Percentiles rank a stretch among this genome's conserved stretches.
These are phyloP conservation scores for Okamejei kenojei DNA, from an alignment of 2,797 vertebrate species.

Conservation along the genomic window DNA sequence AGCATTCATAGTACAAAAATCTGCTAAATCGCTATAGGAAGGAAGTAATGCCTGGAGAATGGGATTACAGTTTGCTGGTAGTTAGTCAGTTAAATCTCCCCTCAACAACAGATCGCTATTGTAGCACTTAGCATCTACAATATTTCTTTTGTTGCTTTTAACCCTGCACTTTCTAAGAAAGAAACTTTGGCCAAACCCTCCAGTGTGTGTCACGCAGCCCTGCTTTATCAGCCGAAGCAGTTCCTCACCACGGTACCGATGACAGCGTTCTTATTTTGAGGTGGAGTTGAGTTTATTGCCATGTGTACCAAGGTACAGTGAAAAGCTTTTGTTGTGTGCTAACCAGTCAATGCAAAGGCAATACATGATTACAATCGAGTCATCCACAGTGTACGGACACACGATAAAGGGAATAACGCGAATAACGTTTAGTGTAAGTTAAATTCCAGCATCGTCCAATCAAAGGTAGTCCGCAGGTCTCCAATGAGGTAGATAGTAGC, in stretches of 20 bases:
- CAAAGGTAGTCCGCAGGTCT: too few species aligned
- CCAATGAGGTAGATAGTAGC: too few species aligned
- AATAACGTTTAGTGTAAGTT: too few species aligned
- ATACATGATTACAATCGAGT: too few species aligned
- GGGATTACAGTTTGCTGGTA: not conserved
- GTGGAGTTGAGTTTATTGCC: too few species aligned
- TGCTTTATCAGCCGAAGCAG: not conserved
- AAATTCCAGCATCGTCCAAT: too few species aligned
- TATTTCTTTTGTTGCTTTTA: conserved; percentile 24
- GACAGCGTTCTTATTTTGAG: not conserved
- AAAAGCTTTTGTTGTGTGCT: too few species aligned
- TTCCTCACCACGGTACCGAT: not conserved
- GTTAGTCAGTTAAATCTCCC: not conserved
- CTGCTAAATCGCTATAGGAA: not conserved
- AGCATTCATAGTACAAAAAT: not conserved
- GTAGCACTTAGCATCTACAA: conserved; percentile 17
- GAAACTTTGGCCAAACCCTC: conserved; percentile 5
- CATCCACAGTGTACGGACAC: too few species aligned
- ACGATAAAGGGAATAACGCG: too few species aligned
- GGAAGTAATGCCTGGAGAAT: conserved; percentile 3
- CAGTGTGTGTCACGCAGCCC: not conserved
- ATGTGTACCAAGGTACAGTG: too few species aligned
- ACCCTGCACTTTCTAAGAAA: conserved; percentile 5
- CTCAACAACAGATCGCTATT: conserved; percentile 13
- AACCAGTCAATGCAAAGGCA: too few species aligned